Evolutionary conservation across 2,888 invertebrate genomes (phyloP), one percentile per base, ranked within the genome.

Genomic region (Lucinisca nassula): DNA sequence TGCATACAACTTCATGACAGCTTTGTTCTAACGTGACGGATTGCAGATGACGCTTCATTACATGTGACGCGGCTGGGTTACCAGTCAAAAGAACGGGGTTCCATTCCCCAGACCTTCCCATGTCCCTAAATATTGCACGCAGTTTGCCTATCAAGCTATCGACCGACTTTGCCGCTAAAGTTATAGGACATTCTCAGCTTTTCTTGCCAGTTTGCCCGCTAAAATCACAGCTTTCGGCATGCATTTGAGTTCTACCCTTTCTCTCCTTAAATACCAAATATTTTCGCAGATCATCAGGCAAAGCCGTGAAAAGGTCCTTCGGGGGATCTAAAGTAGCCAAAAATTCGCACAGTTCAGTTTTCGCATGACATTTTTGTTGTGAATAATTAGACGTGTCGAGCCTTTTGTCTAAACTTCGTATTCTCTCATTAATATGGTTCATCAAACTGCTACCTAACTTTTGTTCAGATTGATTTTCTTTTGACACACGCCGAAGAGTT

Each of bases 141-240:
- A 76, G 1, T 55, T 76, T 76, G 8, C 76, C 76, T 24, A 76
- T 76, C 27, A 74, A 74, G 27, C 74, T 74, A 38, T 74, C 74
- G 21, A 74, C 74, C 17, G 74, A 74, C 30, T 55, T 76, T 76
- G 30, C 76, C 21, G 76, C 76, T 35, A 76, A n/a, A 17, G 76
- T 76, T n/a, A 55, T 24, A 10, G 76, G 76, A 55, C 76, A 76
- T 6, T 35, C 38, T 17, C 55, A 76, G n/a, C 35, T 30, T 30
- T 70, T 49, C 49, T 55, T 27, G 30, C 82, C 82, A 58, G 24
- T 21, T 27, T 45, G 35, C 21, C 74, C 74, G 0, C 30, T 38
- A 74, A 74, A 74, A 24, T 38, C 21, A 45, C 45, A 74, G 24
- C 21, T 30, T n/a, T n/a, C 74, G 14, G 21, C 21, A 74, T 74